Base-by-base conservation (phyloP, 2,797 vertebrate species). In the Pachyuromys duprasi region DNA sequence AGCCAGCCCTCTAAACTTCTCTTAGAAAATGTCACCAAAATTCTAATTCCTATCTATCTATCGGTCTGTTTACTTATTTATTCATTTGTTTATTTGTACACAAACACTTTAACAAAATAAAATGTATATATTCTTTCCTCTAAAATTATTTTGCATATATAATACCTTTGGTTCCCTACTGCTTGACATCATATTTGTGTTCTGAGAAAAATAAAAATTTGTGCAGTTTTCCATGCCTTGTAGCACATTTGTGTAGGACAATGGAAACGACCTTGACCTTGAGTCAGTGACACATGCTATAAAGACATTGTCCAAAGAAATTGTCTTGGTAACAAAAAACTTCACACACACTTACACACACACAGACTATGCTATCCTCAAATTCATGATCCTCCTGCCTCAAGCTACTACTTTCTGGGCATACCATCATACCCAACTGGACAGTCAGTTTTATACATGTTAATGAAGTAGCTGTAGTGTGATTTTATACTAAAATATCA, bases 181-280 rank as follows among this genome's bases (percentile, higher is more conserved):
- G 91, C 93, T 81, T 94, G 96, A 97, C 96, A 90, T 93, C 45
- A 42, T 63, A 95, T 55, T 63, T 97, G 74, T 93, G 20, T 69
- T 57, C 39, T 63, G 24, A 24, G 39, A 18, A 92, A 86, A 97
- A 94, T 60, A 81, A 39, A 0, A 89, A 69, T 97, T 97, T 67
- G 84, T 86, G 86, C 49, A 91, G 3, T 79, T 60, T 67, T 97
- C 97, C 95, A 98, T 31, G 55, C 98, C 98, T 98, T 86, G 98
- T 98, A 95, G 97, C 98, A 98, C 97, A 97, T 74, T 97, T 98
- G 98, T 98, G 98, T 98, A 98, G 98, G 98, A 98, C 98, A 98
- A 97, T 98, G 98, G 98, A 98, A 99, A 98, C 97, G 98, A 97
- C 98, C 98, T 98, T 95, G 98, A 55, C 53, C n/a, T 80, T 1